Percentiles rank a stretch among this genome's conserved stretches.
These are phyloP conservation scores for Litoditis marina DNA, from an alignment of 2,888 invertebrate genomes.

Conservation along the genomic window DNA sequence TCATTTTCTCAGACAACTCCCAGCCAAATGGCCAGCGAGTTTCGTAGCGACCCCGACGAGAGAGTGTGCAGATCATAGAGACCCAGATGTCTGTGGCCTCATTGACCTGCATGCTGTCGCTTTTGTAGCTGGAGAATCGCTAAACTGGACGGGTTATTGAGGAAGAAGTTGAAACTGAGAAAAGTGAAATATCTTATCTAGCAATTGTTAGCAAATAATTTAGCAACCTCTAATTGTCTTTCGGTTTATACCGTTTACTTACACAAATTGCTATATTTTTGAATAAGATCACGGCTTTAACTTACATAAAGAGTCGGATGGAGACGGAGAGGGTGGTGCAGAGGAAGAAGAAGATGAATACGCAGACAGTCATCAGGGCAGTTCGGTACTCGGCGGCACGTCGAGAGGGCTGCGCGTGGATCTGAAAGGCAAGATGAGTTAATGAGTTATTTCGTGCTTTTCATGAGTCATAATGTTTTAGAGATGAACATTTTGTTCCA, in stretches of 20 bases:
- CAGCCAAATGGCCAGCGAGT: too few species aligned
- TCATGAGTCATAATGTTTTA: background rate
- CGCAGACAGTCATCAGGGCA: slow-evolving; percentile 48
- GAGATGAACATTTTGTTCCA: background rate
- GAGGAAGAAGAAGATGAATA: slow-evolving; percentile 47
- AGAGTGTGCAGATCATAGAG: too few species aligned
- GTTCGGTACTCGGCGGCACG: slow-evolving; percentile 16
- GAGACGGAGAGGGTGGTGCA: slow-evolving; percentile 46
- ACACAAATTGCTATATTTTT: too few species aligned
- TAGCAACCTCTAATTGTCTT: background rate
- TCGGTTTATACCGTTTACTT: background rate
- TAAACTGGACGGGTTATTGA: too few species aligned
- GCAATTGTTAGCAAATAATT: background rate
- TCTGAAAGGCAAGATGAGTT: too few species aligned
- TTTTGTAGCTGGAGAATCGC: too few species aligned
- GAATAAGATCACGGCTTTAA: too few species aligned
- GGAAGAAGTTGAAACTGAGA: background rate
- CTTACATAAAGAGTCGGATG: slow-evolving; percentile 43
- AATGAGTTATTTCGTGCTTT: background rate
- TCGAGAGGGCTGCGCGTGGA: slow-evolving; percentile 16
- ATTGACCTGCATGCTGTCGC: too few species aligned
- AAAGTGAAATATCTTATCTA: background rate
- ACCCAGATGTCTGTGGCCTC: too few species aligned
- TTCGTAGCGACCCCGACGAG: too few species aligned
- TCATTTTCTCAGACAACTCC: too few species aligned